Evolutionary conservation across 2,797 vertebrate species (phyloP), one percentile per base, ranked within the genome.

Genomic region (Cottoperca gobio): DNA sequence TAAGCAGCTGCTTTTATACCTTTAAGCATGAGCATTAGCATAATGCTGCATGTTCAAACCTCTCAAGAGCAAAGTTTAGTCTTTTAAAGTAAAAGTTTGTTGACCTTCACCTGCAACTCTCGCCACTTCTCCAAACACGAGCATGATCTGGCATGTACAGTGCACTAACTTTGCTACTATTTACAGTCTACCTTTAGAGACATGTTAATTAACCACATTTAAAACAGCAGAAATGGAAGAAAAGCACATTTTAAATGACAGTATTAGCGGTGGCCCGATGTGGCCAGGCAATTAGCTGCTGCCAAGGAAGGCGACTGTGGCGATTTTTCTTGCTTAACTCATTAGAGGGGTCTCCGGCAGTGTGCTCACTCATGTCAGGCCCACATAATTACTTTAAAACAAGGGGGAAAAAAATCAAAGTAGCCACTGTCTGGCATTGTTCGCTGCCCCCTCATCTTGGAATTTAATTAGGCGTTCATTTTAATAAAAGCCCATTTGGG

Each of bases 291-390:
- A 95, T 96, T 95, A 96, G 89, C 94, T 91, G 87, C 94, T 94
- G 95, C 93, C 95, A 94, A 80, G 70, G 83, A 89, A 85, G 90
- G 86, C 91, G 92, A 94, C 91, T 93, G 93, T 90, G 93, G 93
- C 91, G 91, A 95, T 95, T 94, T 94, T 94, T 95, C 94, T 94
- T 95, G 93, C 92, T 95, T 95, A 95, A 94, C 92, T 95, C 93
- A 94, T 95, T 95, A 94, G 92, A 91, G 90, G 80, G 91, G 94
- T 94, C 93, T 94, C 91, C 74, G 88, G 91, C 92, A 91, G 88
- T 76, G 91, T 91, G 92, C 91, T 95, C 94, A 94, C 93, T 96
- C 94, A 95, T 95, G 93, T 95, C 95, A 94, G 90, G 89, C 92
- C 92, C 66, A 91, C 88, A 87, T 95, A 95, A 95, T 96, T 94